Evolutionary conservation across 1,140 invertebrate genomes (phyloP), one percentile per base, ranked within the genome.

Genomic region (Argopecten irradians): DNA sequence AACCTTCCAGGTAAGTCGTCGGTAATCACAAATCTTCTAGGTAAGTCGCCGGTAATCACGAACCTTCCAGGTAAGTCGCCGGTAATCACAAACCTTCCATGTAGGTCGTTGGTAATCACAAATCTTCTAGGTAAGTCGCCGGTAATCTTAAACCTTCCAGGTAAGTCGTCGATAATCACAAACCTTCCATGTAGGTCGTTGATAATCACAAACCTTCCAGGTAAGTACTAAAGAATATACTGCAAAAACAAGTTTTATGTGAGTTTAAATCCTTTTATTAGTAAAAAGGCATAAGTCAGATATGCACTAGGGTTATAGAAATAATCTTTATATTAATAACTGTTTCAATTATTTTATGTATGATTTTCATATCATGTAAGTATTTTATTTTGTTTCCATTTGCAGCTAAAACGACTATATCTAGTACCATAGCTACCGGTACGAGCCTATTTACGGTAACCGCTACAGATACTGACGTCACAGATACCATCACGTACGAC

Each of bases 361-460:
- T n/a, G n/a, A n/a, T n/a, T n/a, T 14, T 14, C n/a, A 13, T 55
- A n/a, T 14, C n/a, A 55, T n/a, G n/a, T 55, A n/a, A 14, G n/a
- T 13, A 13, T 55, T 14, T 55, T 13, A 55, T 55, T 14, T 55
- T 14, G n/a, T 13, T n/a, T 14, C n/a, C 19, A 39, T 36, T 83
- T 82, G 33, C 35, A 87, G 86, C 32, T 34, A n/a, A 1, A 41
- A 83, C 84, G 9, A 71, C 35, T 55, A 84, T 88, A n/a, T 32
- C 88, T n/a, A 46, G 82, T 35, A 83, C 82, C 13, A 84, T 41
- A 33, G 41, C 55, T 16, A 41, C 82, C 22, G 85, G 88, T 32
- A 87, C 85, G 36, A 86, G 82, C 9, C 28, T 89, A 28, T 89
- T 36, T 83, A 89, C 85, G n/a, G 88, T 89, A 11, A 86, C 85